A percentile compares a stretch with the other conserved stretches of the same genome.
phyloP scores from a whole-genome alignment of 2,113 vertebrate genomes.

The Barnardius zonarius region DNA sequence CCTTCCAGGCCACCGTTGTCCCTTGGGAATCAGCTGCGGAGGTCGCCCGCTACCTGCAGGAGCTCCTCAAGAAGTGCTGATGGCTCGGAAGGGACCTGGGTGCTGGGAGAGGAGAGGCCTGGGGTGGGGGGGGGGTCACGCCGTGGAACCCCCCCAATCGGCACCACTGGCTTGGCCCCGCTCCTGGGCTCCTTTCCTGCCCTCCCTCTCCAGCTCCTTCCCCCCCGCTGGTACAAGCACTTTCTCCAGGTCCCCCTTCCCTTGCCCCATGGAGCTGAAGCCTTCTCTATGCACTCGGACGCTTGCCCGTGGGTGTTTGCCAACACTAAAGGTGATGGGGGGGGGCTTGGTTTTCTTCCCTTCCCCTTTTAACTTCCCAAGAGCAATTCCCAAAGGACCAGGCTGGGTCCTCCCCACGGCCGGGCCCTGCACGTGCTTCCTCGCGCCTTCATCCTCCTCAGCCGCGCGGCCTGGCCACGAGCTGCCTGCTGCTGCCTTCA shows the following conservation, averaged over 20 bases:
- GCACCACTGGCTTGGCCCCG: background rate
- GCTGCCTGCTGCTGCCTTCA: background rate
- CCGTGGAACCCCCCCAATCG: background rate
- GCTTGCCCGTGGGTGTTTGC: background rate
- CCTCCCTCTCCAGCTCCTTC: background rate
- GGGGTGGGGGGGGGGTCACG: background rate
- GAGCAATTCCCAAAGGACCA: background rate
- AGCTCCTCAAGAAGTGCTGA: slow-evolving; percentile 75
- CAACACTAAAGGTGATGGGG: background rate
- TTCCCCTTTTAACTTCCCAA: background rate
- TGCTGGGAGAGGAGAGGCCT: background rate
- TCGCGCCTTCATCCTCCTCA: background rate
- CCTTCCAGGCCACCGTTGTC: slow-evolving; percentile 84
- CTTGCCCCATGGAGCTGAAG: background rate
- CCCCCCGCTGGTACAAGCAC: background rate
- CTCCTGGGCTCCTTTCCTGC: background rate
- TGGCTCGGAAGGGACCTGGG: background rate
- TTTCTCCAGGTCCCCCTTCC: background rate
- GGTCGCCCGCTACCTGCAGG: slow-evolving; percentile 83
- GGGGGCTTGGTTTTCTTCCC: background rate
- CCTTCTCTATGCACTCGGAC: slow-evolving; percentile 11
- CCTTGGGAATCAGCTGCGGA: slow-evolving; percentile 87
- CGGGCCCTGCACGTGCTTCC: background rate
- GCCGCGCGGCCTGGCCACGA: background rate
- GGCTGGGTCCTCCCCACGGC: background rate